These are phyloP conservation scores for Pipra filicauda DNA, from an alignment of 2,113 vertebrate species.

Conservation along the genomic window DNA sequence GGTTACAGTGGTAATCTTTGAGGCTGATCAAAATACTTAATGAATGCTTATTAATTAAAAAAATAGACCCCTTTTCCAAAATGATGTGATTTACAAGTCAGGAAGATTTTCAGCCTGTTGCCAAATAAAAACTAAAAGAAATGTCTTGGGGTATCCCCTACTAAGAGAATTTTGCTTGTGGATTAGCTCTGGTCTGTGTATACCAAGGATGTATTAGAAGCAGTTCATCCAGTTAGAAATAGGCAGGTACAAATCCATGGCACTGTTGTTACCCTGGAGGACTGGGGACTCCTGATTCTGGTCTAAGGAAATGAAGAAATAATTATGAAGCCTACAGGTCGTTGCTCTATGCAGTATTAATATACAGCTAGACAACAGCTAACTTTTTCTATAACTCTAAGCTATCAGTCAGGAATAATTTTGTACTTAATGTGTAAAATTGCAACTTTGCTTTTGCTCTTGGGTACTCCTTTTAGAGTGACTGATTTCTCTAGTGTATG, in stretches of 20 bases:
- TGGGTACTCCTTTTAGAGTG: rapidly evolving
- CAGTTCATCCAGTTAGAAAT: not conserved
- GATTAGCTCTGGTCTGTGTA: not conserved
- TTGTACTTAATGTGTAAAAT: not conserved
- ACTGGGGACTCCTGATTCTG: not conserved
- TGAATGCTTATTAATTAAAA: not conserved
- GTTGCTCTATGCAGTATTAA: not conserved
- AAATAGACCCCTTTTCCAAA: not conserved
- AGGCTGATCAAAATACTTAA: not conserved
- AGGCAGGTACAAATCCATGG: not conserved
- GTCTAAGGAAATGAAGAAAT: not conserved
- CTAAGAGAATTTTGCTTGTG: not conserved
- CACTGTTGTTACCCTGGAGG: not conserved
- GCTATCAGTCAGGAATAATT: not conserved
- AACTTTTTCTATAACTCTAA: not conserved
- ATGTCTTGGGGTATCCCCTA: not conserved
- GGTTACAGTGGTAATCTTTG: not conserved
- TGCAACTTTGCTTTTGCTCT: not conserved
- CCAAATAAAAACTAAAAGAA: not conserved
- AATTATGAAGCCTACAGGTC: not conserved
- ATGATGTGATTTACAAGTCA: not conserved
- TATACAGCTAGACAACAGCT: not conserved
- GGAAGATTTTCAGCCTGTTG: not conserved
- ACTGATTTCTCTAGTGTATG: not conserved
- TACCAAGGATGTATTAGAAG: not conserved